These are phyloP conservation scores for Zaprionus taronus DNA, from an alignment of 1,140 invertebrate genomes.

Conservation along the genomic window DNA sequence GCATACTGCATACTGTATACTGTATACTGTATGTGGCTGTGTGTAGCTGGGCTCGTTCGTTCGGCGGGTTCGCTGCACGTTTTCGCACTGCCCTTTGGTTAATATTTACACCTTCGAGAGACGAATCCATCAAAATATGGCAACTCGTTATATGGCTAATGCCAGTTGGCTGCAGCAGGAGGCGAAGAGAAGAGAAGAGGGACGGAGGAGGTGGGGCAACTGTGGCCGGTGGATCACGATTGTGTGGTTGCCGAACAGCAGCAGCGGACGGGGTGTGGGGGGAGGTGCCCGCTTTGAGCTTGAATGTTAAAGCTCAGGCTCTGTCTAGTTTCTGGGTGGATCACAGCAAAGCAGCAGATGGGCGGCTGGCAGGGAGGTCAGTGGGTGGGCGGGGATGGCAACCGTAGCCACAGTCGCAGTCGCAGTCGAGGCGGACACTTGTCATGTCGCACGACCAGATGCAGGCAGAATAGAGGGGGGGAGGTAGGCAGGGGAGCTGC, in stretches of 20 bases:
- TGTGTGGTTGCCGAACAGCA: slow-evolving; percentile 30
- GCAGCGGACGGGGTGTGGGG: slow-evolving; percentile 19
- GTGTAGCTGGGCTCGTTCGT: slow-evolving; percentile 13
- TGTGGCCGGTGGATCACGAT: slow-evolving; percentile 38
- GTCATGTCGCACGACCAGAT: slow-evolving; percentile 63
- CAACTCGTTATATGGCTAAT: slow-evolving; percentile 70
- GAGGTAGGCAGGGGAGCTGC: slow-evolving; percentile 7
- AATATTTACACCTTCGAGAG: slow-evolving; percentile 76
- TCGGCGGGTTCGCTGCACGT: slow-evolving; percentile 48
- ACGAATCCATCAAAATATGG: slow-evolving; percentile 79
- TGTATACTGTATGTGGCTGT: no score
- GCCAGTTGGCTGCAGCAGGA: slow-evolving; percentile 15
- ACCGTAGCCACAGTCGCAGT: slow-evolving; percentile 5
- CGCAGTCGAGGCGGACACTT: slow-evolving; percentile 64
- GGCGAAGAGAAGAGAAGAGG: slow-evolving; percentile 20
- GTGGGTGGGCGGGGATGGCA: neutral
- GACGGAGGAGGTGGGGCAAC: neutral
- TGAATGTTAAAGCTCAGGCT: slow-evolving; percentile 11
- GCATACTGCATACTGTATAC: no score
- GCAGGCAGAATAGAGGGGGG: neutral
- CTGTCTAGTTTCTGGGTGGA: slow-evolving; percentile 10
- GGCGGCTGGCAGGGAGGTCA: slow-evolving; percentile 1
- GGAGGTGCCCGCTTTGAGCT: neutral
- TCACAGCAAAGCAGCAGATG: neutral
- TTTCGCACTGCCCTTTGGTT: slow-evolving; percentile 76